Conservation (phyloP, 2,797 vertebrate genomes). For the Girardinus metallicus region DNA sequence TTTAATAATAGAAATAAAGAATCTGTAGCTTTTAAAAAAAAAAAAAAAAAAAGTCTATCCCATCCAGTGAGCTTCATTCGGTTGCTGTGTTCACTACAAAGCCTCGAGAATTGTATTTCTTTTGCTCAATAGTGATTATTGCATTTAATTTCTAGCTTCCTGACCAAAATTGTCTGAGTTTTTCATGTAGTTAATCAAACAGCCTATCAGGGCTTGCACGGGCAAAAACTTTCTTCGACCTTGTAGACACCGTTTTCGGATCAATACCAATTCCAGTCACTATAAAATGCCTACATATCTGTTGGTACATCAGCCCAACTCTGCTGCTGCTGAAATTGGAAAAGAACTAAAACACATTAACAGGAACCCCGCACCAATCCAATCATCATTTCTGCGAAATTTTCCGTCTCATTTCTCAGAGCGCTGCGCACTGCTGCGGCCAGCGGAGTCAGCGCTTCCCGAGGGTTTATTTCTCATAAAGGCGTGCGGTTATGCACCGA, state of each 20-base stretch:
- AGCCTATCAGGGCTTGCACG: neutral
- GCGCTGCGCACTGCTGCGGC: conserved; percentile 37
- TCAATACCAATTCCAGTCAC: conserved; percentile 54
- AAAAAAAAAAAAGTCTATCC: neutral
- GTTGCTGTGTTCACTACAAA: neutral
- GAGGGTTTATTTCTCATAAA: conserved; percentile 70
- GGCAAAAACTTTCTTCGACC: neutral
- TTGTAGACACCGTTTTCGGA: conserved; percentile 24
- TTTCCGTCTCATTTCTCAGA: conserved; percentile 57
- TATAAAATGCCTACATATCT: conserved; percentile 20
- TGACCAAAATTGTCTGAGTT: neutral
- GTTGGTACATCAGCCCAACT: conserved; percentile 4
- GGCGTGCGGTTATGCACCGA: conserved; percentile 44
- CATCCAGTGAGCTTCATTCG: neutral
- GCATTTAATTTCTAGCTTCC: neutral
- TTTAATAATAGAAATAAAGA: neutral
- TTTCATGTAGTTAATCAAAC: neutral
- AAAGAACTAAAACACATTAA: conserved; percentile 44
- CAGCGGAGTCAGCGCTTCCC: conserved; percentile 74
- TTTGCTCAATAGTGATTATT: neutral
- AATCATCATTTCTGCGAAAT: conserved; percentile 65
- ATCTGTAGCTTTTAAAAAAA: neutral
- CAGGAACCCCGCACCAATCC: conserved; percentile 55
- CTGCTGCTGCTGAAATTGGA: conserved; percentile 26
- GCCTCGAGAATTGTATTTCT: neutral